Evolutionary conservation across 2,113 vertebrate species (phyloP).

Genomic region (Todiramphus saurophagus): DNA sequence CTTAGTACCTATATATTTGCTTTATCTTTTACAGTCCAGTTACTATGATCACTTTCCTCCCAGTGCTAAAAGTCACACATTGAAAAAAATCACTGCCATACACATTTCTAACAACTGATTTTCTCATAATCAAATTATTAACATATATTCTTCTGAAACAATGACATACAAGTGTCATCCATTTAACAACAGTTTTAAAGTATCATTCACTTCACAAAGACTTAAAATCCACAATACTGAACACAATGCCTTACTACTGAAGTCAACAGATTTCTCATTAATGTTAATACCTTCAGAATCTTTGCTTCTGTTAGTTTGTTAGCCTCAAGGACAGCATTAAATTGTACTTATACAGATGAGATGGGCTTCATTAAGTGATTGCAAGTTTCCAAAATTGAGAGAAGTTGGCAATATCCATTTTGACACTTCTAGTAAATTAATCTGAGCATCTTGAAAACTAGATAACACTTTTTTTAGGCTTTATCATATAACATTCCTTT

Average conservation of each 20-base stretch:
- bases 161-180: neutral
- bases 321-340: neutral
- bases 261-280: neutral
- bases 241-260: neutral
- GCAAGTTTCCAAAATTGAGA: neutral
- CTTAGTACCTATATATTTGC: neutral
- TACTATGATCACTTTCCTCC: neutral
- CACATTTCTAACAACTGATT: neutral
- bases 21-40: neutral
- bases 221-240: neutral
- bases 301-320: neutral
- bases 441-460: neutral
- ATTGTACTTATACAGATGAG: neutral
- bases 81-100: neutral
- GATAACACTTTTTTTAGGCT: neutral
- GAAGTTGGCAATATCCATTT: neutral
- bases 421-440: neutral
- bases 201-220: neutral
- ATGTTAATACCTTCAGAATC: neutral
- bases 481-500: neutral
- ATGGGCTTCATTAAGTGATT: neutral
- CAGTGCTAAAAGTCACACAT: neutral
- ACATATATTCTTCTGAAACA: neutral
- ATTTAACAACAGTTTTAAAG: neutral
- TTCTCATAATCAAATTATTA: neutral